phyloP scores from a whole-genome alignment of 2,888 invertebrate genomes.

The Ophioninae sp. region DNA sequence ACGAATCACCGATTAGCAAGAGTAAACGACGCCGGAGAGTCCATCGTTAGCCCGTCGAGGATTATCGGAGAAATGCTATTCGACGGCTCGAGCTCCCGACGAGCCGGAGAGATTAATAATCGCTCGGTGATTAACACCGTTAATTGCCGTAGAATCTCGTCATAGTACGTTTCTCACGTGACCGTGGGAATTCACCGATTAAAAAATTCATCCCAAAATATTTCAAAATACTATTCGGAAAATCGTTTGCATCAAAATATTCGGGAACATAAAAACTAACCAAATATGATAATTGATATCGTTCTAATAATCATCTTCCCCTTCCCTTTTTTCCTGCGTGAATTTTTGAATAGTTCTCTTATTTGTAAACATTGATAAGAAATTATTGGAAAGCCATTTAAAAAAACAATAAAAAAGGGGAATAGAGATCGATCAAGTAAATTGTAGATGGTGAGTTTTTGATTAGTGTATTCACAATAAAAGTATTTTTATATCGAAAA shows the following conservation, averaged over 20 bases:
- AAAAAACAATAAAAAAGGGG: too few species aligned
- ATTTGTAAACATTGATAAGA: not conserved
- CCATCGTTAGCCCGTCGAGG: constrained; percentile 23
- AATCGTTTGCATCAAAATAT: too few species aligned
- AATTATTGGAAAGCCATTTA: too few species aligned
- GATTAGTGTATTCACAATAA: too few species aligned
- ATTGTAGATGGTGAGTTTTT: too few species aligned
- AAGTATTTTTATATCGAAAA: too few species aligned
- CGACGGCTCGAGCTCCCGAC: constrained; percentile 4
- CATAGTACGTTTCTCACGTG: constrained; percentile 6
- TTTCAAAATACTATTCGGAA: too few species aligned
- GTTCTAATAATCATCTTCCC: too few species aligned
- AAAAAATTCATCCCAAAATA: not conserved
- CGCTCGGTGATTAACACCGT: constrained; percentile 27
- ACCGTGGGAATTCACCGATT: not conserved
- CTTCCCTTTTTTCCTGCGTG: too few species aligned
- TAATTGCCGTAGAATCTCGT: constrained; percentile 21
- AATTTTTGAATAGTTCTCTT: too few species aligned
- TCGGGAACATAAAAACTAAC: not conserved
- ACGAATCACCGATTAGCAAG: constrained; percentile 41
- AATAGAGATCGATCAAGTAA: too few species aligned
- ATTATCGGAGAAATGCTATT: constrained; percentile 47
- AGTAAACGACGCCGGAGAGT: constrained; percentile 12
- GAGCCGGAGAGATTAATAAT: constrained; percentile 40
- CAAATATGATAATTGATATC: not conserved